Evolutionary conservation across 37 sponge, comb jelly and placozoan genomes (phyloP).

Genomic region (Spongilla lacustris): DNA sequence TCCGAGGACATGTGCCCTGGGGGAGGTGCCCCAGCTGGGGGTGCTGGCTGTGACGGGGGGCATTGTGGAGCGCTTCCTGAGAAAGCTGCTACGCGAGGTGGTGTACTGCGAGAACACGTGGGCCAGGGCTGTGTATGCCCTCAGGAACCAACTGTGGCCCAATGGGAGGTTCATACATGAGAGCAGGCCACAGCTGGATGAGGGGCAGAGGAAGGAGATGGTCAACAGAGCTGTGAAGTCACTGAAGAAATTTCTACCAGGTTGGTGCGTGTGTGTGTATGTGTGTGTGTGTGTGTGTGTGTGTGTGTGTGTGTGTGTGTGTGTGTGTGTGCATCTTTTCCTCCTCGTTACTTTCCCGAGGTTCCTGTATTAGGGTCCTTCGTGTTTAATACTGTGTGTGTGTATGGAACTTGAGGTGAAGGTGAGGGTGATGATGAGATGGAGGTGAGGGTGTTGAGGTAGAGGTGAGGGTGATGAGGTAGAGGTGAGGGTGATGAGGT

Average conservation of each 20-base stretch:
- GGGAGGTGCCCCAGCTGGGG: conserved; percentile 52
- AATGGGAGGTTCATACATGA: conserved; percentile 34
- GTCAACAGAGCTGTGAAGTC: conserved; percentile 51
- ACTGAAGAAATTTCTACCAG: conserved; percentile 73
- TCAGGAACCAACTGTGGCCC: conserved; percentile 76
- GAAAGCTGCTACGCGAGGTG: conserved; percentile 54
- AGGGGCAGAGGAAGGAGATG: conserved; percentile 30
- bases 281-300: conserved; percentile 20
- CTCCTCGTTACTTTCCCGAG: no score
- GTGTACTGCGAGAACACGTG: conserved; percentile 54
- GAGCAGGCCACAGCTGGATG: not conserved
- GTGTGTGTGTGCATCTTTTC: no score
- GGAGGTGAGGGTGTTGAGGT: no score
- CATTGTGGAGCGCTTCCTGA: conserved; percentile 49
- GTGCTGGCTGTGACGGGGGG: conserved; percentile 59
- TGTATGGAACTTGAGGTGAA: no score
- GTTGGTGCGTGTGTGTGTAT: conserved; percentile 22
- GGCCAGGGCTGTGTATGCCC: conserved; percentile 60
- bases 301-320: no score
- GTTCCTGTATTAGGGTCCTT: no score
- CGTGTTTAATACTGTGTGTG: no score
- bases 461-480: no score
- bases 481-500: no score
- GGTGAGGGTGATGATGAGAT: no score
- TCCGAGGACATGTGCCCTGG: conserved; percentile 56